phyloP scores from a whole-genome alignment of 2,888 invertebrate species.

The Zaprionus lineosus region DNA sequence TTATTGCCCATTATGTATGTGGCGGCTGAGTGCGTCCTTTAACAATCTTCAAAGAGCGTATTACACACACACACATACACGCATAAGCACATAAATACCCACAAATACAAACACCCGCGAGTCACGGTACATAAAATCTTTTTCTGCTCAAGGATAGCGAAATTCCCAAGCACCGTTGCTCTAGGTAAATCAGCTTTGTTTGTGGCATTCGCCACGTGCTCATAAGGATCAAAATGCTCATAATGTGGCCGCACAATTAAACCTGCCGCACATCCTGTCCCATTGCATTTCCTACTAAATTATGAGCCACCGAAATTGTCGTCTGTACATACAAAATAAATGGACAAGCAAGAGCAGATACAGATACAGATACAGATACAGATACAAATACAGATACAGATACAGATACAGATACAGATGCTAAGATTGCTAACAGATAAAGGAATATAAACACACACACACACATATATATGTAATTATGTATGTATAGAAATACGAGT shows the following conservation, averaged over 20 bases:
- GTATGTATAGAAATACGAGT: too few species aligned
- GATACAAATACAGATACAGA: too few species aligned
- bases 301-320: constrained; percentile 20
- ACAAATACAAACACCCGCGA: background rate
- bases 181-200: constrained; percentile 32
- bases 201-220: constrained; percentile 33
- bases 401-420: too few species aligned
- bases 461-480: too few species aligned
- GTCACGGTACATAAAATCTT: constrained; percentile 45
- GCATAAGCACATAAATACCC: background rate
- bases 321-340: constrained; percentile 47
- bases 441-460: too few species aligned
- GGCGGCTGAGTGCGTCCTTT: constrained; percentile 9
- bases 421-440: too few species aligned
- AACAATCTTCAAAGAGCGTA: constrained; percentile 3
- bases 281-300: constrained; percentile 34
- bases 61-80: too few species aligned
- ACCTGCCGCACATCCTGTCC: constrained; percentile 21
- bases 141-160: constrained; percentile 24
- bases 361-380: constrained; percentile 23
- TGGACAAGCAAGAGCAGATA: constrained; percentile 28
- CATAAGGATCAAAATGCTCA: constrained; percentile 61
- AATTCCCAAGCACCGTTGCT: constrained; percentile 3
- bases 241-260: constrained; percentile 64
- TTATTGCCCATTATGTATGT: constrained; percentile 11